Conservation (phyloP, 2,888 invertebrate species). For the Polymixis lichenea region DNA sequence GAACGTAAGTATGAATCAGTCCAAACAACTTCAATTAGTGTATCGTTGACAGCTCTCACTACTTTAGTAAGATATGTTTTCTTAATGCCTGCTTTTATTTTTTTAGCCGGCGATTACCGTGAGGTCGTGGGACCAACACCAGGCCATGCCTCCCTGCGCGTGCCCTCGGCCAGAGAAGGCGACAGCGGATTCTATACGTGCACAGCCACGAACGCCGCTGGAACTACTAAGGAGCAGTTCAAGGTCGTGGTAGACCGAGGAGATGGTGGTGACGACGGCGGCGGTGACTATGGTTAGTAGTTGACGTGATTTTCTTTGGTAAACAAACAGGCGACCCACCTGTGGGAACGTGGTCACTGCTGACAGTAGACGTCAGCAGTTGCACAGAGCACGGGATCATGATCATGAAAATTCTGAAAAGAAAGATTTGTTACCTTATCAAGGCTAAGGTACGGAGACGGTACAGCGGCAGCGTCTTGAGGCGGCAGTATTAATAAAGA, state of each 20-base stretch:
- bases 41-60: background rate
- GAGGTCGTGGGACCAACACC: conserved; percentile 73
- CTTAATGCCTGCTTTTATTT: conserved; percentile 1
- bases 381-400: background rate
- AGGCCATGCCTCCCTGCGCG: conserved; percentile 79
- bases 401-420: no score
- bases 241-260: conserved; percentile 90
- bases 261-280: conserved; percentile 72
- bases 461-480: no score
- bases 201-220: conserved; percentile 92
- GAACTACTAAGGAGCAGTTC: conserved; percentile 91
- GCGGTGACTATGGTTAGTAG: conserved; percentile 28
- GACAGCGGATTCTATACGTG: conserved; percentile 95
- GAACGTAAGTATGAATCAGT: background rate
- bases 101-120: conserved; percentile 65
- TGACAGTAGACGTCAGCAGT: background rate
- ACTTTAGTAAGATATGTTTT: background rate
- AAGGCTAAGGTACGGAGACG: no score
- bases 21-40: background rate
- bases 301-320: background rate
- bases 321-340: background rate
- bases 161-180: conserved; percentile 76
- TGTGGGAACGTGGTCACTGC: background rate
- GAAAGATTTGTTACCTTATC: no score
- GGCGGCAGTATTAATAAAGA: background rate